phyloP scores from a whole-genome alignment of 2,113 vertebrate species.

The Gavialis gangeticus region DNA sequence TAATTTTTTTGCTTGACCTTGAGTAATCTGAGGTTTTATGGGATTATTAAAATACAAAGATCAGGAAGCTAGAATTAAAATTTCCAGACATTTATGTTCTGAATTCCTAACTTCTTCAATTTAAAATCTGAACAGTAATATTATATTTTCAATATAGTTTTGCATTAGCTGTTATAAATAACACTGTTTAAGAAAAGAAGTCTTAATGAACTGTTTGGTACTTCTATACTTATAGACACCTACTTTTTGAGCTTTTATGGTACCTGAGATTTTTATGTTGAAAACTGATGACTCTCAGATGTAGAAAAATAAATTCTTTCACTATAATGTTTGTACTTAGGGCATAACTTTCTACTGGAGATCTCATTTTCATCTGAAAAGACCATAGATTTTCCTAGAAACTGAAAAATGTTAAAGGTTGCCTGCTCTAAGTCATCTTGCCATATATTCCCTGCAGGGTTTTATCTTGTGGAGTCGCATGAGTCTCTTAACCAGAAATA shows the following conservation, averaged over 20 bases:
- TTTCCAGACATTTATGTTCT: neutral
- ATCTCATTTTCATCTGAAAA: neutral
- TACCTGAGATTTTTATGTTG: neutral
- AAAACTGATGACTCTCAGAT: neutral
- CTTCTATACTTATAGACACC: neutral
- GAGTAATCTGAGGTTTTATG: neutral
- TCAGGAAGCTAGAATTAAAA: neutral
- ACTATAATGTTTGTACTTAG: neutral
- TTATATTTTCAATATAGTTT: neutral
- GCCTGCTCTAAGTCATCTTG: neutral
- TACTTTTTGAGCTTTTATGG: neutral
- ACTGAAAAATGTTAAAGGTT: neutral
- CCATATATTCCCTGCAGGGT: neutral
- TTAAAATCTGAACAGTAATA: neutral
- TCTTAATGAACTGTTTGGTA: neutral
- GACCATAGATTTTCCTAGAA: neutral
- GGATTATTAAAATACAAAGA: neutral
- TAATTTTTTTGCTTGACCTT: neutral
- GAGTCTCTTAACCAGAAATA: neutral
- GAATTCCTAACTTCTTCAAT: neutral
- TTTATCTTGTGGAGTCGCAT: neutral
- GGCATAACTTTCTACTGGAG: neutral
- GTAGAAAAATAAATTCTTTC: neutral
- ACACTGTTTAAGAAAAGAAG: neutral
- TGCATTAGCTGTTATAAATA: neutral